A percentile compares a stretch with the other conserved stretches of the same genome.
These are phyloP conservation scores for Heliconius melpomene DNA, from an alignment of 1,140 invertebrate genomes.

Conservation along the genomic window DNA sequence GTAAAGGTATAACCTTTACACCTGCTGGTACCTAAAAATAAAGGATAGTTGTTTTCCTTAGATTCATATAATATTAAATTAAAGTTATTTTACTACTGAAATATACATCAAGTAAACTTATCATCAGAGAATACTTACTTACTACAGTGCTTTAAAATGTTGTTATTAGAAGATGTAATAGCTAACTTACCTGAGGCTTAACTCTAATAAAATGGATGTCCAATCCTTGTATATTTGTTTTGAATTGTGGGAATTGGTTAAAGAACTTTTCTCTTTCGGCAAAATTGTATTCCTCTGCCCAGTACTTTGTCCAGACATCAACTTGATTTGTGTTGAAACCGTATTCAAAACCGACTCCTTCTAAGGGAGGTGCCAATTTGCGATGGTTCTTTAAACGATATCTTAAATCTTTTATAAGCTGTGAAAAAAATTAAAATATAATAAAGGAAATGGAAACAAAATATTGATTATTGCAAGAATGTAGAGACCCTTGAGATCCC, in stretches of 20 bases:
- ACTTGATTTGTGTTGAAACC: slow-evolving; percentile 87
- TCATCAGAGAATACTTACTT: too few species aligned
- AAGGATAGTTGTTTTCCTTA: background rate
- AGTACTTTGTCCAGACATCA: slow-evolving; percentile 84
- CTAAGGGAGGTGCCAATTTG: slow-evolving; percentile 81
- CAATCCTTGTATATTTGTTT: slow-evolving; percentile 82
- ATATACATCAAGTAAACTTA: too few species aligned
- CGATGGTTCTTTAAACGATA: slow-evolving; percentile 81
- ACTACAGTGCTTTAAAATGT: too few species aligned
- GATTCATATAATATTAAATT: too few species aligned
- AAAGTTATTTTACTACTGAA: too few species aligned
- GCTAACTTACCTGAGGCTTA: slow-evolving; percentile 70
- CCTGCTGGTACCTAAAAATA: slow-evolving; percentile 41
- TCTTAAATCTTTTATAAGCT: slow-evolving; percentile 85
- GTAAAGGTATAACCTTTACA: slow-evolving; percentile 83
- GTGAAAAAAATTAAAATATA: background rate
- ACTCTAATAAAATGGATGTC: slow-evolving; percentile 82
- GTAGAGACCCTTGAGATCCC: background rate
- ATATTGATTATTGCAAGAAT: background rate
- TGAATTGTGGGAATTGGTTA: slow-evolving; percentile 87
- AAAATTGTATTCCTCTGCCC: slow-evolving; percentile 87
- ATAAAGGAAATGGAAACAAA: background rate
- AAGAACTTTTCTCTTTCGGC: slow-evolving; percentile 83
- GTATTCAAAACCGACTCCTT: slow-evolving; percentile 86
- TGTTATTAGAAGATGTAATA: too few species aligned